Conservation (phyloP, 1,140 invertebrate species). For the Zaprionus lachaisei region DNA sequence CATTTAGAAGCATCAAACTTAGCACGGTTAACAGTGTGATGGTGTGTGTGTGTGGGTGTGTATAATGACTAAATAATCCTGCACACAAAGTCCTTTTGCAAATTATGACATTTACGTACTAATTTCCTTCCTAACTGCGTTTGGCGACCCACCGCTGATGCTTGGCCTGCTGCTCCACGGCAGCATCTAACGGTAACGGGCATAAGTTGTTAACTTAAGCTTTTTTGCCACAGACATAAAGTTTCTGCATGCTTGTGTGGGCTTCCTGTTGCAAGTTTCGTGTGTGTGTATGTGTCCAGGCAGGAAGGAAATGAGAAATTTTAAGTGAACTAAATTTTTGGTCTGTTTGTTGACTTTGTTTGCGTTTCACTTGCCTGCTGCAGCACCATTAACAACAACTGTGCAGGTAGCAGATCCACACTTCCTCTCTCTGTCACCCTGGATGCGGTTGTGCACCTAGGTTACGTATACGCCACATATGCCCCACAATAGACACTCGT, state of each 20-base stretch:
- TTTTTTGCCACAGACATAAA: slow-evolving; percentile 49
- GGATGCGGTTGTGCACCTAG: slow-evolving; percentile 27
- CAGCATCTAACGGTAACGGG: slow-evolving; percentile 34
- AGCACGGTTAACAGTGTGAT: slow-evolving; percentile 24
- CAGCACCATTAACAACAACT: slow-evolving; percentile 38
- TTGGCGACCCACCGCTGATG: slow-evolving; percentile 27
- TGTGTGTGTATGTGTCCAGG: slow-evolving; percentile 20
- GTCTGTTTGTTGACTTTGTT: slow-evolving; percentile 57
- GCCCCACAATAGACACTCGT: slow-evolving; percentile 25
- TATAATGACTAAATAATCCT: slow-evolving; percentile 76
- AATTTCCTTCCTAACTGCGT: slow-evolving; percentile 82
- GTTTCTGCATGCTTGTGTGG: slow-evolving; percentile 23
- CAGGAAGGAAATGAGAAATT: slow-evolving; percentile 64
- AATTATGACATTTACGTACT: slow-evolving; percentile 81
- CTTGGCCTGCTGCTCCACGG: not conserved
- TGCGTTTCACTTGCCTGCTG: slow-evolving; percentile 41
- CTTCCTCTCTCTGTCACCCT: not conserved
- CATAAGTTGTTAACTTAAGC: slow-evolving; percentile 82
- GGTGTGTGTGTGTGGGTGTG: slow-evolving; percentile 29
- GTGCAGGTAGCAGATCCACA: slow-evolving; percentile 1
- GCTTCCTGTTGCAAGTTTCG: slow-evolving; percentile 38
- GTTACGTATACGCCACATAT: slow-evolving; percentile 46
- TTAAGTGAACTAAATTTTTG: slow-evolving; percentile 67
- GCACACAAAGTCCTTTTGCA: slow-evolving; percentile 71
- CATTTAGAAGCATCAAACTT: slow-evolving; percentile 33